Evolutionary conservation across 1,140 invertebrate species (phyloP), one percentile per base, ranked within the genome.

Genomic region (Rhagoletis pomonella): DNA sequence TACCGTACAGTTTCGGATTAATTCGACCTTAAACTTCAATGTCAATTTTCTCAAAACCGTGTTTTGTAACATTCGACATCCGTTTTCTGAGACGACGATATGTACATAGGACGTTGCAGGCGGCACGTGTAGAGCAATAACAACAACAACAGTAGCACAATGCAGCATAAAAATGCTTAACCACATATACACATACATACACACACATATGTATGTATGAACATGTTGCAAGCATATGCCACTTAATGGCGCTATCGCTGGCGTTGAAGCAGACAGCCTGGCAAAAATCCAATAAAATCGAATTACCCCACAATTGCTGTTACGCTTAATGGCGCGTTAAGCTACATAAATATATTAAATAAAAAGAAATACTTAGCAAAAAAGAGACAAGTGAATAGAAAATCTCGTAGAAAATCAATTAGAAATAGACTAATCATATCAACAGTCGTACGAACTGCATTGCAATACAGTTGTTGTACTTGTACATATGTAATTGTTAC

Each of bases 251-350:
- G 87, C 87, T n/a, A n/a, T n/a, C n/a, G n/a, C n/a, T 64, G 4
- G 62, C 62, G n/a, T 64, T 81, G 73, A 4, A 2, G 73, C 73
- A 81, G 73, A 81, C 50, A 50, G 62, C 60, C 12, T 69, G 59
- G 29, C 47, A 77, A 86, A 87, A 87, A 87, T 87, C 87, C 12
- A 87, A 87, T 87, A 87, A 87, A 87, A 87, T 65, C 84, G 65
- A 87, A 87, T 87, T 81, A 65, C 87, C 50, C n/a, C 60, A 10
- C 81, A 84, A 87, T 87, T 85, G 85, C 77, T 87, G 87, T 87
- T 19, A 85, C 81, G 39, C 50, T 67, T 87, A 87, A 87, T 87
- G 42, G 87, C 4, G 73, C 73, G 73, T 81, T 81, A 81, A 81
- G 73, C 50, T 7, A 47, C 47, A 81, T 1, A 50, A 81, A 6